Conservation (phyloP, 2,888 invertebrate genomes). For the Callyntrura sp. region DNA sequence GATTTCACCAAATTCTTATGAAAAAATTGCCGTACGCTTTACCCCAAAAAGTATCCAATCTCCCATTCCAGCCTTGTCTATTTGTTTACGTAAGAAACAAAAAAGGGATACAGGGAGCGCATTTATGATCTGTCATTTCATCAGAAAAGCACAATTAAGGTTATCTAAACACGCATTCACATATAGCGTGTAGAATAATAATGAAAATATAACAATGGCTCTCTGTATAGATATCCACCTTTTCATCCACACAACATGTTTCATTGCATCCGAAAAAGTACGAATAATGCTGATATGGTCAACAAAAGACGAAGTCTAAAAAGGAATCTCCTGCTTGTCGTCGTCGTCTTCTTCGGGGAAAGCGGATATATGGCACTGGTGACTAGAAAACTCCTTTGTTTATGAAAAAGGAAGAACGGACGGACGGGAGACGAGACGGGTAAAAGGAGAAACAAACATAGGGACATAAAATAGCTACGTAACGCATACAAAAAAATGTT, state of each 20-base stretch:
- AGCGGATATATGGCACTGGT: no score
- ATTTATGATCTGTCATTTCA: no score
- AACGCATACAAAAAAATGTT: no score
- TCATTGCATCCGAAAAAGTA: not conserved
- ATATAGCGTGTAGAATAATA: not conserved
- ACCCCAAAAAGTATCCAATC: no score
- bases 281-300: not conserved
- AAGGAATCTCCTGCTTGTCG: not conserved
- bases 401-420: not conserved
- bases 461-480: no score
- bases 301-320: not conserved
- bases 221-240: not conserved
- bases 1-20: no score
- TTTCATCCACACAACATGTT: not conserved
- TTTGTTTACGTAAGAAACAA: not conserved
- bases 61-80: not conserved
- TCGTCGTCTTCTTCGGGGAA: not conserved
- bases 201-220: not conserved
- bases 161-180: no score
- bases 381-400: not conserved
- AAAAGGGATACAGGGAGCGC: not conserved
- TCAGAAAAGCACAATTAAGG: no score
- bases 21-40: no score
- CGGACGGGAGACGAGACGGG: not conserved
- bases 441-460: slow-evolving; percentile 2